Evolutionary conservation across 2,797 vertebrate genomes (phyloP), one percentile per base, ranked within the genome.

Genomic region (Cephalopachus bancanus): DNA sequence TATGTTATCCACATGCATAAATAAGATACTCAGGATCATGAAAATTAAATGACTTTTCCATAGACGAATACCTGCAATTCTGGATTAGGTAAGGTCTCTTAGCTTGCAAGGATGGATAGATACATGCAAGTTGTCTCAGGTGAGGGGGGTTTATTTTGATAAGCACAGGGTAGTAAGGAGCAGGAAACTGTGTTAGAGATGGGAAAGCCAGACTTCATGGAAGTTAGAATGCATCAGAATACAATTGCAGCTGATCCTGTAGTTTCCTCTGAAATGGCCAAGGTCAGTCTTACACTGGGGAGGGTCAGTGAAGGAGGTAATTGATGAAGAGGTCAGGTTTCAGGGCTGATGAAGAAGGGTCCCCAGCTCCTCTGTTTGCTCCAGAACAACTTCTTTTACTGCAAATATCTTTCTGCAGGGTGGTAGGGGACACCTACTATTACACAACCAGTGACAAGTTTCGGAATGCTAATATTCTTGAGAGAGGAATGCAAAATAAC

Each of bases 191-290:
- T 51, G 24, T n/a, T 44, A 28, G 67, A 33, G 19, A 14, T 2
- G 10, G 5, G 30, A 81, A 0, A 59, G 44, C 4, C 1, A 15
- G 22, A 33, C 14, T 67, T 80, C n/a, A 7, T 24, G 26, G 49
- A 44, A 59, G 53, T 44, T 7, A 26, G 10, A 33, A 57, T 53
- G 28, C 37, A 51, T n/a, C 53, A 86, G 49, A 76, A 64, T 5
- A 24, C 12, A 57, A 8, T 0, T 2, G 10, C 1, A 5, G 12
- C 22, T 22, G 14, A 2, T 59, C 49, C 69, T n/a, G 19, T 3
- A n/a, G n/a, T 37, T 15, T 11, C 10, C 16, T 69, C 14, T 49
- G 17, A 57, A 83, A 72, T 11, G 33, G 37, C 15, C 22, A 33
- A 37, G 83, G 74, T 62, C 76, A 55, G 30, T 33, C 30, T 44